Evolutionary conservation across 2,113 vertebrate species (phyloP).

Genomic region (Prunella himalayana): DNA sequence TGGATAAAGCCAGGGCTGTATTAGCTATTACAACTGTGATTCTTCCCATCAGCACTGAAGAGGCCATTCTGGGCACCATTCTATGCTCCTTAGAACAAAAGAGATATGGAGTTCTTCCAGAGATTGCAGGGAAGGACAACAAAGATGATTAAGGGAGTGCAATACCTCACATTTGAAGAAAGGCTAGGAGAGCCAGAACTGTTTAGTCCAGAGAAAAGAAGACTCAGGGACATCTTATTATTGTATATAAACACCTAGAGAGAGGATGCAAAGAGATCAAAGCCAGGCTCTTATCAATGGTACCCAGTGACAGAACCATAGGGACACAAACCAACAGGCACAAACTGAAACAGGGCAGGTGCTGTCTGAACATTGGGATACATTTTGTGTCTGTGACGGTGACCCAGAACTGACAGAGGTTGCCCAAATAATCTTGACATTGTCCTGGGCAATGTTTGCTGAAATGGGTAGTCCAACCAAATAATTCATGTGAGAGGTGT

Average conservation of each 20-base stretch:
- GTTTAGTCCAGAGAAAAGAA: not conserved
- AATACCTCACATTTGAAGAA: not conserved
- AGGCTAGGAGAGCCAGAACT: not conserved
- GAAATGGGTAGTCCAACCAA: not conserved
- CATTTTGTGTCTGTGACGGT: not conserved
- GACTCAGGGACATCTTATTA: not conserved
- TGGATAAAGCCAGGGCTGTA: not conserved
- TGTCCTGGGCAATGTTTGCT: accelerated
- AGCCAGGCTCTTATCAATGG: not conserved
- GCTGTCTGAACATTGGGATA: not conserved
- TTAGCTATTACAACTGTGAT: not conserved
- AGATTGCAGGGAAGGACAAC: not conserved
- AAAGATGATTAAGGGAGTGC: not conserved
- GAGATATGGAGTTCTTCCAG: not conserved
- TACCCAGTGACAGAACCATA: not conserved
- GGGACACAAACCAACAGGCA: not conserved
- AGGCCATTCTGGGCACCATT: not conserved
- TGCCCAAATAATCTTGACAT: not conserved
- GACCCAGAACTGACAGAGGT: not conserved
- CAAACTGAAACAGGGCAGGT: not conserved
- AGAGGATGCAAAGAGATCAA: not conserved
- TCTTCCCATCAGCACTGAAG: not conserved
- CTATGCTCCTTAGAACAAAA: not conserved
- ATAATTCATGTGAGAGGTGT: not conserved
- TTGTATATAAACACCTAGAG: not conserved